phyloP scores from a whole-genome alignment of 2,888 invertebrate species.

The Nasonovia ribisnigri region DNA sequence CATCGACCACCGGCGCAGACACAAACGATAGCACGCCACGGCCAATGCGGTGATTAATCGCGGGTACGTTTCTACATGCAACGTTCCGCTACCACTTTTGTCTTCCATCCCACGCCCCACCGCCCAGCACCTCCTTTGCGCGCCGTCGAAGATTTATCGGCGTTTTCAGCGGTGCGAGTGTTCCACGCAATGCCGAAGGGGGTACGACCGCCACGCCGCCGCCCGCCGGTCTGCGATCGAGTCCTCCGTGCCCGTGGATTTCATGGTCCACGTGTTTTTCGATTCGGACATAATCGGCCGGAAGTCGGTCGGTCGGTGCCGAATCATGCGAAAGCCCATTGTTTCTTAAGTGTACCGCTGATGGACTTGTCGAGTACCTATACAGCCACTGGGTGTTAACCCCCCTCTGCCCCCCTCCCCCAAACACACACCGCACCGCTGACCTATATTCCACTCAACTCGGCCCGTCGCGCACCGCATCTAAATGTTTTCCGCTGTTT shows the following conservation, averaged over 20 bases:
- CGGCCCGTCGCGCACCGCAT: background rate
- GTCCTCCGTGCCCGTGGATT: background rate
- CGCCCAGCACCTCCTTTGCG: background rate
- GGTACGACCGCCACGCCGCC: background rate
- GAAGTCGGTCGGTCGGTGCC: conserved; percentile 44
- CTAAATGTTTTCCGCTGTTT: conserved; percentile 17
- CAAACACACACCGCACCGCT: background rate
- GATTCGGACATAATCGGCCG: conserved; percentile 45
- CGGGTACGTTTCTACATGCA: conserved; percentile 39
- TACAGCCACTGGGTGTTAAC: background rate
- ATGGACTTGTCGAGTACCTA: conserved; percentile 40
- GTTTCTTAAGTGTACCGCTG: conserved; percentile 39
- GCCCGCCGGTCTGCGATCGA: background rate
- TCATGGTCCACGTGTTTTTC: conserved; percentile 56
- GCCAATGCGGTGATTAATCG: conserved; percentile 50
- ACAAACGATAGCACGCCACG: conserved; percentile 19
- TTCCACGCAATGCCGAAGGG: background rate
- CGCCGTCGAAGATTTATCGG: conserved; percentile 37
- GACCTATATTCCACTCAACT: background rate
- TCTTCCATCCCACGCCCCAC: background rate
- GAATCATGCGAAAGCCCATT: conserved; percentile 34
- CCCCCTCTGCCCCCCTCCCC: background rate
- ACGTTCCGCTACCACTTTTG: conserved; percentile 26
- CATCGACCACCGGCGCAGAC: background rate
- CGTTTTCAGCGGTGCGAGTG: background rate